Conservation (phyloP, 1,140 invertebrate genomes). For the Pissodes strobi region DNA sequence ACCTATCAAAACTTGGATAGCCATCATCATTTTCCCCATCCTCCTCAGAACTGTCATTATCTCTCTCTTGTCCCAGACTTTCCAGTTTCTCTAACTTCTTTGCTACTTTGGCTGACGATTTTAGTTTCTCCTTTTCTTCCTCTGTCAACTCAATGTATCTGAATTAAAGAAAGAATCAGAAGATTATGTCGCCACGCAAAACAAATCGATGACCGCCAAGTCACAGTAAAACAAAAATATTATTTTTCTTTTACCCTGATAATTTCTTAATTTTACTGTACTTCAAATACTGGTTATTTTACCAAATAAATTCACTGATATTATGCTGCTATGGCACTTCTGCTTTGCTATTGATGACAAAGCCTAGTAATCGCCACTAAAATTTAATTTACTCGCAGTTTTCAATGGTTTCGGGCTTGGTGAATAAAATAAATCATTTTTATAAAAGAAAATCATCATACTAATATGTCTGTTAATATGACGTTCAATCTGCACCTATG, state of each 20-base stretch:
- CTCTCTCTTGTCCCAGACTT: constrained; percentile 70
- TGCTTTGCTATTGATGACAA: too few species aligned
- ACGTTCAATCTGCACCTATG: too few species aligned
- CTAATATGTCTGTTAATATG: too few species aligned
- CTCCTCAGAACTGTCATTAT: constrained; percentile 39
- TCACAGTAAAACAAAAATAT: constrained; percentile 11
- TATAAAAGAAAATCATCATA: too few species aligned
- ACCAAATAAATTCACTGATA: too few species aligned
- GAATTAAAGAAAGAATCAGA: constrained; percentile 1
- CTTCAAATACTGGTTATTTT: too few species aligned
- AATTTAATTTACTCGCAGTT: not conserved
- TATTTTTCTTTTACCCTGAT: not conserved
- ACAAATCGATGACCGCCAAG: too few species aligned
- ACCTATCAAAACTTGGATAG: constrained; percentile 72
- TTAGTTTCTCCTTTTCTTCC: constrained; percentile 89
- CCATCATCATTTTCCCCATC: constrained; percentile 74
- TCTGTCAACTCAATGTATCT: constrained; percentile 90
- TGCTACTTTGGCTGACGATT: constrained; percentile 90
- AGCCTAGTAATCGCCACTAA: too few species aligned
- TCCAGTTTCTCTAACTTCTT: constrained; percentile 90
- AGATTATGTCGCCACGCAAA: too few species aligned
- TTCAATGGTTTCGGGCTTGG: too few species aligned
- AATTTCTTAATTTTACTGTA: too few species aligned
- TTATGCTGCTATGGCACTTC: too few species aligned
- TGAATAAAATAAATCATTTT: not conserved